These are phyloP conservation scores for Aulostomus chinensis DNA, from an alignment of 2,797 vertebrate genomes.

Conservation along the genomic window DNA sequence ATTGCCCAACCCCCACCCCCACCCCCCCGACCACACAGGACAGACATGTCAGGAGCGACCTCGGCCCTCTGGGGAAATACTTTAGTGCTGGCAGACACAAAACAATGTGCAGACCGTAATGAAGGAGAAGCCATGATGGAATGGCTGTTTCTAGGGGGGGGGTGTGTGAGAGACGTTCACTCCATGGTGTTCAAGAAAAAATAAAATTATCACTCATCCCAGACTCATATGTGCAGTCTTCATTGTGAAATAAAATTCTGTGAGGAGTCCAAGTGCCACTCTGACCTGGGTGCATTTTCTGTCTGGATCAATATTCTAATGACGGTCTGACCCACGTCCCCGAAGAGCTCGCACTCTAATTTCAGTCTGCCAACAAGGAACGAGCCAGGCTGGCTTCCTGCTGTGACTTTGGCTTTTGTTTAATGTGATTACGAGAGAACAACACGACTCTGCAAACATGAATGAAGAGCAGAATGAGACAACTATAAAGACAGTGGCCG, in stretches of 20 bases:
- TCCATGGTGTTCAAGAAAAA: no score
- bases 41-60: neutral
- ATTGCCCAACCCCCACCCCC: no score
- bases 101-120: no score
- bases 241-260: conserved; percentile 18
- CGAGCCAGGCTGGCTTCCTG: neutral
- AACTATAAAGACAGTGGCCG: neutral
- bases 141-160: no score
- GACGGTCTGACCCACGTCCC: conserved; percentile 15
- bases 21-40: no score
- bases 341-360: conserved; percentile 5
- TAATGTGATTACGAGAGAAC: conserved; percentile 7
- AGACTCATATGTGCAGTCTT: neutral
- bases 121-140: no score
- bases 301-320: conserved; percentile 34
- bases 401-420: conserved; percentile 13
- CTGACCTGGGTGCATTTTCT: conserved; percentile 19
- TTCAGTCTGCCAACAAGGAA: conserved; percentile 3
- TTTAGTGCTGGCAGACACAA: no score
- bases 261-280: conserved; percentile 11
- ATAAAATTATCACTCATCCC: conserved; percentile 22
- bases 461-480: neutral
- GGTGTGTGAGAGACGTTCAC: no score
- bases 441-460: neutral
- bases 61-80: no score